Percentiles rank a stretch among this genome's conserved stretches.
phyloP scores from a whole-genome alignment of 1,140 invertebrate genomes.

The Pseudomyrmex flavicornis region DNA sequence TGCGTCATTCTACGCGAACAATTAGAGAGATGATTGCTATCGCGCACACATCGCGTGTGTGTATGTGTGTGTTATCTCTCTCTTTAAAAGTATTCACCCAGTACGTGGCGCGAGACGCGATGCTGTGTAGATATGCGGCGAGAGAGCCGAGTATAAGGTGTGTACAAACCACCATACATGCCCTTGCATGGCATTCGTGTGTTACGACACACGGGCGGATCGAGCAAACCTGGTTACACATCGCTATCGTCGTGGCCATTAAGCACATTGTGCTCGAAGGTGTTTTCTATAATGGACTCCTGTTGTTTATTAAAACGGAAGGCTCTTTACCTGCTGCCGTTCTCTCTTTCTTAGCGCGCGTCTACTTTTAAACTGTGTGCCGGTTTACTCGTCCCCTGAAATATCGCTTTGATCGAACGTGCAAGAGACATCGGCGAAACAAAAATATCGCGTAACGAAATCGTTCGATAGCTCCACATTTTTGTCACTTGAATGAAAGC shows the following conservation, averaged over 20 bases:
- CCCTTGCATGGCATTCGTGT: conserved; percentile 69
- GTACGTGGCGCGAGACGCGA: conserved; percentile 63
- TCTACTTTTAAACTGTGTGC: conserved; percentile 33
- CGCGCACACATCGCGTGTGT: conserved; percentile 1
- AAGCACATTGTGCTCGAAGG: conserved; percentile 67
- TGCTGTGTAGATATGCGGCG: conserved; percentile 69
- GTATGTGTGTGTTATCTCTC: neutral
- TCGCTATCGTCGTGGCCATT: conserved; percentile 67
- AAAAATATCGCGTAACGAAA: conserved; percentile 3
- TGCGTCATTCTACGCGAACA: conserved; percentile 43
- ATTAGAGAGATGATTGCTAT: conserved; percentile 57
- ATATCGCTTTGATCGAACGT: conserved; percentile 33
- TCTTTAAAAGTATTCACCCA: conserved; percentile 69
- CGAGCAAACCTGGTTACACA: conserved; percentile 46
- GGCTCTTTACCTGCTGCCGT: conserved; percentile 41
- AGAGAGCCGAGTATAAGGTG: conserved; percentile 69
- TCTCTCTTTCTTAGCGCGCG: conserved; percentile 44
- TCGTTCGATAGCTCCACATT: too few species aligned
- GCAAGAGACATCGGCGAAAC: neutral
- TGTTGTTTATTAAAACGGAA: conserved; percentile 71
- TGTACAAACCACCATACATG: conserved; percentile 72
- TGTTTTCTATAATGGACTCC: conserved; percentile 72
- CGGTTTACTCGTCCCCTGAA: neutral
- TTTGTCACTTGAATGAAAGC: neutral
- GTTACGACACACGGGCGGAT: conserved; percentile 62